Base-by-base conservation (phyloP, 2,113 vertebrate genomes). In the Reinhardtius hippoglossoides region DNA sequence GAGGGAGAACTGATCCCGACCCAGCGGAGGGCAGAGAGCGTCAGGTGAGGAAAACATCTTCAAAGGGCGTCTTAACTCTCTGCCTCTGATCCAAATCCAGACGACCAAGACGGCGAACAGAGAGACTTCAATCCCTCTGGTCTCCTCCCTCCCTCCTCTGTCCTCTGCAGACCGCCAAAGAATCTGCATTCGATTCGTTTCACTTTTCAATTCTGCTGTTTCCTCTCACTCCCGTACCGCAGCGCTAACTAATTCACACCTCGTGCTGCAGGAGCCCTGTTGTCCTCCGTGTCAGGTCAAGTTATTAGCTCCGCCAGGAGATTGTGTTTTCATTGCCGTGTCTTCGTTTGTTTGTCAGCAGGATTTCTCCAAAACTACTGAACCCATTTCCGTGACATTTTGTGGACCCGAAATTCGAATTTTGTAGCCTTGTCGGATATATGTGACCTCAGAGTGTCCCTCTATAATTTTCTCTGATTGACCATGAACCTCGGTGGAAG, bases 61-160 rank as follows among this genome's bases (percentile, higher is more conserved):
- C 88, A 93, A 92, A 88, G 74, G 67, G 46, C 50, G 40, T 81
- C 88, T 89, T 89, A 86, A 85, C 75, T 74, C 84, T 16, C 48
- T 71, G 74, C 82, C 84, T 88, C 90, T 92, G 84, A 92, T 91
- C 87, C 76, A 75, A 84, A 87, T 85, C 75, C 86, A 88, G 57
- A 55, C 13, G 54, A 69, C 75, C 52, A 70, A 67, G 76, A 63
- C 35, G 9, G 54, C 4, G 72, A 75, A 85, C 67, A 85, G 84
- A 90, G 87, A 78, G 54, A 21, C 66, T 63, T 46, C 69, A 68
- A 64, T 81, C 37, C 71, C 67, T 46, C 64, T 6, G 12, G 61
- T 72, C 70, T 76, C 66, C 72, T 67, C 59, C 56, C 56, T 57
- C 50, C 57, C 21, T 26, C 44, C 55, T 12, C 35, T 18, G 20